Evolutionary conservation across 1,140 invertebrate genomes (phyloP), one percentile per base, ranked within the genome.

Genomic region (Nasonia vitripennis): DNA sequence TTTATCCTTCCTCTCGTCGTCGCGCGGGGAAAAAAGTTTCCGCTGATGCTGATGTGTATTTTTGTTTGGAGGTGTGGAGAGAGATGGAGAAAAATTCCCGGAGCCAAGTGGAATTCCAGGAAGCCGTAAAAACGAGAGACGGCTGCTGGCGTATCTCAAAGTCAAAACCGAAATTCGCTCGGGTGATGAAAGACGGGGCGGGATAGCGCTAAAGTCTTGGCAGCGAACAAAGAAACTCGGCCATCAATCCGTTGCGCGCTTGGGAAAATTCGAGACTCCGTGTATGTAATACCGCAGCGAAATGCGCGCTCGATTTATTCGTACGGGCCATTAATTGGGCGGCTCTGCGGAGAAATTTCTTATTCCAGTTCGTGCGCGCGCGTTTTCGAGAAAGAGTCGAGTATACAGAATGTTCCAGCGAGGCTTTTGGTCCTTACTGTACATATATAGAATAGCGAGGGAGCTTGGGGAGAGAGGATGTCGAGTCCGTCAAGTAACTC

Each of bases 401-500:
- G 27, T 27, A 27, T 27, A 27, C 27, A 27, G 27, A 27, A 27
- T 27, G 27, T 27, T 27, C 27, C 1, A 27, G 27, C 27, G 1
- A 27, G 27, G 27, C 27, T 27, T 27, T 27, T 27, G 27, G 1
- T 27, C 27, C 27, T 27, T 27, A 27, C 27, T 27, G 27, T 27
- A 27, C 27, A 27, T 27, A 2, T 27, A 27, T 27, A 27, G 27
- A 27, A 27, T 27, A 27, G 27, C 27, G 6, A 37, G 5, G 34
- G 27, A 27, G 23, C 41, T 37, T 37, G 34, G 34, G 34, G 4
- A 20, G 27, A 20, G 81, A 89, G 88, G 87, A 89, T 88, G 89
- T 91, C 90, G 88, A 90, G 90, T 92, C 91, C 89, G 91, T 91
- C 91, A 90, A 91, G 90, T 89, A 90, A 90, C 89, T 89, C 88